Base-by-base conservation (phyloP, 2,797 vertebrate genomes). In the Phylloscopus collybita region DNA sequence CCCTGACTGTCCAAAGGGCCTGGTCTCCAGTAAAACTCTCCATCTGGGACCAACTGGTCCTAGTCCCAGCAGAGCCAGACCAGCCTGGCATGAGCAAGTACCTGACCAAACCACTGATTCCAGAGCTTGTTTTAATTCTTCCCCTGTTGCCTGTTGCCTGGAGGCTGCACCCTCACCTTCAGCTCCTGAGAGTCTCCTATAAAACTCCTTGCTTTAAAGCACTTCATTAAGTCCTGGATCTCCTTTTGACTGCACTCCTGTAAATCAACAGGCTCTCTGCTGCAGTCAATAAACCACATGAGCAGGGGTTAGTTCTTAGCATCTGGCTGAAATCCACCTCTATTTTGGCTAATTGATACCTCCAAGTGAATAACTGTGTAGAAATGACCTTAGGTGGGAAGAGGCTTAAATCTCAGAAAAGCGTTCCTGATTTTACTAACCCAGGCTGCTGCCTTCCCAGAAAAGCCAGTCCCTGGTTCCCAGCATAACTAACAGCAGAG, bases 211-310 rank as follows among this genome's bases (percentile, higher is more conserved):
- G 74, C 60, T 80, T 57, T 86, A 64, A 80, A 85, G 36, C 26
- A 83, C 34, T 45, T 86, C 65, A 32, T 85, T 92, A 86, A 88
- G 59, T 61, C 36, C 49, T 71, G 53, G 20, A 38, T 92, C n/a
- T 78, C 57, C 75, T 86, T 94, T 86, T 82, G 86, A 70, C 69
- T 64, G 26, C 62, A 4, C 6, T 74, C 27, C 57, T 38, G 29
- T 90, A 95, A 86, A 96, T 88, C 82, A 94, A 42, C 51, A 78
- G 57, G 26, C 44, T 90, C 56, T 62, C 83, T 71, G 3, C 34
- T 78, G 47, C 80, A 90, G 90, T 53, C 76, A 74, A 50, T 90
- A 87, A 93, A 84, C 53, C 42, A 25, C 50, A 80, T 13, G 34
- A 83, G 32, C 80, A 65, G 53, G 44, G 61, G 42, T 85, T 90